Evolutionary conservation across 2,888 invertebrate species (phyloP).

Genomic region (Stegophylla sp.): DNA sequence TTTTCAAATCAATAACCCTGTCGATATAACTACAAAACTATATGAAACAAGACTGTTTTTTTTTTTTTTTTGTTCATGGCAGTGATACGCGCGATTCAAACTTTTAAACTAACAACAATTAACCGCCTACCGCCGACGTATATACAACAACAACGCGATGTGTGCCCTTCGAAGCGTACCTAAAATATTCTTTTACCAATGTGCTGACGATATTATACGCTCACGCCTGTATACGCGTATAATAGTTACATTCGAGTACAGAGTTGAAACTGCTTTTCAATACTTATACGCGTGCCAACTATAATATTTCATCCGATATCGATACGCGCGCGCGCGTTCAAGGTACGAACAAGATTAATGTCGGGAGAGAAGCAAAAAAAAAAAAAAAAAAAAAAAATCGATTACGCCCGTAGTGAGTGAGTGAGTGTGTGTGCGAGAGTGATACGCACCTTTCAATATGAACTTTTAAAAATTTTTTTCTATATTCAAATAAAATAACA

Average conservation of each 20-base stretch:
- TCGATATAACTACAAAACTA: slow-evolving; percentile 7
- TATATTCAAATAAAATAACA: too few relatives aligned
- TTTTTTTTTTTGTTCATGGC: neutral
- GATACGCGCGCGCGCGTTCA: neutral
- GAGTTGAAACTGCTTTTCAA: slow-evolving; percentile 5
- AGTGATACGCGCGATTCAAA: slow-evolving; percentile 13
- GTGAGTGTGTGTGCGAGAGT: too few relatives aligned
- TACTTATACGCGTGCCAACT: neutral
- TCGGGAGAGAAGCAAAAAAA: too few relatives aligned
- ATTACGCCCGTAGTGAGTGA: slow-evolving; percentile 9
- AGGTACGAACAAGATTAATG: slow-evolving; percentile 15
- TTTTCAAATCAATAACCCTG: slow-evolving; percentile 12
- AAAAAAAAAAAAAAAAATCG: slow-evolving; percentile 26
- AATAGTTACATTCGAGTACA: too few relatives aligned
- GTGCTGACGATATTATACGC: too few relatives aligned
- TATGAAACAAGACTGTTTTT: slow-evolving; percentile 8
- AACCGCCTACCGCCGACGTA: slow-evolving; percentile 14
- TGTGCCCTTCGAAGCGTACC: too few relatives aligned
- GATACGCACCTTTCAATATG: too few relatives aligned
- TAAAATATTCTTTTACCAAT: too few relatives aligned
- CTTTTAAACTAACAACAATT: slow-evolving; percentile 42
- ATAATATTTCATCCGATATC: slow-evolving; percentile 33
- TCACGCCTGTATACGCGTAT: neutral
- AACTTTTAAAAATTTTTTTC: too few relatives aligned
- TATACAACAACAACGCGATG: too few relatives aligned